These are phyloP conservation scores for Cephus rjabovi DNA, from an alignment of 2,888 invertebrate species.

Conservation along the genomic window DNA sequence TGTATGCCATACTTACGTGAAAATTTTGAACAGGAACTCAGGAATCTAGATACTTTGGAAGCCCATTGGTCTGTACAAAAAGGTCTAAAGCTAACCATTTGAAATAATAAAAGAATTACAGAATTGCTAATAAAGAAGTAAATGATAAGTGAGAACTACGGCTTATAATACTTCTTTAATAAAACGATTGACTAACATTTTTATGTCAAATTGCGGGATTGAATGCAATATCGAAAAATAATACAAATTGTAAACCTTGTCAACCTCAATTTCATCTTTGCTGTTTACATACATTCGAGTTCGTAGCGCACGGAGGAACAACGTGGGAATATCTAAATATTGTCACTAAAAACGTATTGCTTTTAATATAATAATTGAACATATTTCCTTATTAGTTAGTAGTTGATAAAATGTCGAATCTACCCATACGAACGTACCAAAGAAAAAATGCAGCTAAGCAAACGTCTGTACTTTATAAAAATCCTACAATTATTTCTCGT, in stretches of 20 bases:
- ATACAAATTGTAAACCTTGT: not conserved
- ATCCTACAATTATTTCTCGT: constrained; percentile 16
- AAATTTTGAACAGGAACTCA: too few relatives aligned
- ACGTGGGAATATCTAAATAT: not conserved
- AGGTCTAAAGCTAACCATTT: too few relatives aligned
- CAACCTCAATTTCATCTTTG: not conserved
- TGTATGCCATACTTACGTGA: too few relatives aligned
- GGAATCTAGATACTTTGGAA: too few relatives aligned
- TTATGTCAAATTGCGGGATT: too few relatives aligned
- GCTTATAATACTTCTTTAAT: too few relatives aligned
- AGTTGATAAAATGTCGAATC: not conserved
- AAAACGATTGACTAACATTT: too few relatives aligned
- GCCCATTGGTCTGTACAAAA: too few relatives aligned
- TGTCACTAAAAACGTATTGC: not conserved
- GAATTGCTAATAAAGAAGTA: too few relatives aligned
- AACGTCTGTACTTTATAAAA: not conserved
- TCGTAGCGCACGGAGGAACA: not conserved
- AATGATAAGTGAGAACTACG: too few relatives aligned
- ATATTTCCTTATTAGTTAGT: not conserved
- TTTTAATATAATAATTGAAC: not conserved
- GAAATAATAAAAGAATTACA: too few relatives aligned
- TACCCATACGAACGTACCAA: constrained; percentile 34
- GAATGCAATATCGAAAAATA: not conserved
- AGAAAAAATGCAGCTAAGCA: constrained; percentile 15
- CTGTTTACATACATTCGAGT: not conserved